phyloP scores from a whole-genome alignment of 2,888 invertebrate species.

The Thysanoteuthis rhombus region DNA sequence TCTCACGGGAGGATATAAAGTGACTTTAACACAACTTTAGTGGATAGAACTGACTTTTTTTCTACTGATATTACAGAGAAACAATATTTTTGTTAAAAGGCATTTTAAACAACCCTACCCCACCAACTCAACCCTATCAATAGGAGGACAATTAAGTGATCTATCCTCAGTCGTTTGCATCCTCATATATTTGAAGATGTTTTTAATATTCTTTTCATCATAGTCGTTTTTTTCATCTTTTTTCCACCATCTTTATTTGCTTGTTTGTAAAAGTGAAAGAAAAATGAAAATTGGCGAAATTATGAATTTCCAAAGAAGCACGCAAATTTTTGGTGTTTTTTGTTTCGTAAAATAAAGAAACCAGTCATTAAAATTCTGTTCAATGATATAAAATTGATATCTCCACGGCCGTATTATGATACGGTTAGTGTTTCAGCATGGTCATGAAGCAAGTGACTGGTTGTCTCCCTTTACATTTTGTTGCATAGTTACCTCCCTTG shows the following conservation, averaged over 20 bases:
- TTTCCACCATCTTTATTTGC: too few species aligned
- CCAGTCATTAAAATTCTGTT: too few species aligned
- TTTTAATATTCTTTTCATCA: not conserved
- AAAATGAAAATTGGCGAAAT: not conserved
- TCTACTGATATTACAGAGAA: not conserved
- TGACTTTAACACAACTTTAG: not conserved
- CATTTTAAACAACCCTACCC: not conserved
- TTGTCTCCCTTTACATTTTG: not conserved
- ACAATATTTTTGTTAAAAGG: not conserved
- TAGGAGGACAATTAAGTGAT: not conserved
- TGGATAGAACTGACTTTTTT: not conserved
- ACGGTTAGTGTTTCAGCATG: too few species aligned
- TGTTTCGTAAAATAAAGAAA: not conserved
- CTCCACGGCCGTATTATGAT: too few species aligned
- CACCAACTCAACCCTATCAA: not conserved
- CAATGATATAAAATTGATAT: not conserved
- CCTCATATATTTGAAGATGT: not conserved
- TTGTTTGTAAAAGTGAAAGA: too few species aligned
- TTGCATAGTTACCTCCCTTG: not conserved
- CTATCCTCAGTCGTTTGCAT: not conserved
- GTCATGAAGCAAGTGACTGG: too few species aligned
- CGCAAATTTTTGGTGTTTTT: not conserved
- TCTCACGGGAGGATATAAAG: too few species aligned
- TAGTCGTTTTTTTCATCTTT: not conserved
- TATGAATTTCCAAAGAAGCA: not conserved